phyloP scores from a whole-genome alignment of 2,888 invertebrate genomes.

The Ormia ochracea region DNA sequence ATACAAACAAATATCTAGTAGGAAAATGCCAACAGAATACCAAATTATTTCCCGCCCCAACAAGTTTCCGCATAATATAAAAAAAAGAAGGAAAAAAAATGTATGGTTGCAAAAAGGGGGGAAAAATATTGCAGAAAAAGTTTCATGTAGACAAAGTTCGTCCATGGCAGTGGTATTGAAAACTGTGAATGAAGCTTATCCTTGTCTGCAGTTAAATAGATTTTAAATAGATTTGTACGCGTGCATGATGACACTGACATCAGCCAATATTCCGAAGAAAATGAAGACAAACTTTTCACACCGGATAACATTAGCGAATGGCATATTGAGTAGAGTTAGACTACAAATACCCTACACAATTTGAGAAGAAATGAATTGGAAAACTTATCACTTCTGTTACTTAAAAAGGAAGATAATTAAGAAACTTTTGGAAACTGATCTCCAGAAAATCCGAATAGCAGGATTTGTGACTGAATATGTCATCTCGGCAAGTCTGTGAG shows the following conservation, averaged over 20 bases:
- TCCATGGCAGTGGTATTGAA: conserved; percentile 58
- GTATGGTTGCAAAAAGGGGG: neutral
- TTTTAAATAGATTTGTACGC: conserved; percentile 62
- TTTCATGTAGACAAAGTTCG: conserved; percentile 53
- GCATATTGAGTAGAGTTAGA: neutral
- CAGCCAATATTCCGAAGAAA: conserved; percentile 44
- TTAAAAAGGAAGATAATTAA: too few species aligned
- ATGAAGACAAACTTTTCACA: conserved; percentile 43
- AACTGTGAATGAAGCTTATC: conserved; percentile 56
- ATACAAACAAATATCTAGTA: neutral
- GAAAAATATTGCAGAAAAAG: conserved; percentile 13
- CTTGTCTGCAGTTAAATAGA: conserved; percentile 58
- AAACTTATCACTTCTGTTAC: neutral
- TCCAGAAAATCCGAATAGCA: too few species aligned
- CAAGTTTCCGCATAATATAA: conserved; percentile 33
- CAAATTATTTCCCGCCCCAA: conserved; percentile 50
- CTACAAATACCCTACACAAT: neutral
- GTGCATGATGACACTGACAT: conserved; percentile 55
- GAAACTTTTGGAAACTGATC: too few species aligned
- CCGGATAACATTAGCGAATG: neutral
- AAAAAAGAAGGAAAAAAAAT: neutral
- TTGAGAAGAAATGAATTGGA: neutral
- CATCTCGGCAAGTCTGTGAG: too few species aligned
- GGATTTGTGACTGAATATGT: too few species aligned
- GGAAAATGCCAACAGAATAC: conserved; percentile 55